phyloP scores from a whole-genome alignment of 2,888 invertebrate species.

The Pocota personata region DNA sequence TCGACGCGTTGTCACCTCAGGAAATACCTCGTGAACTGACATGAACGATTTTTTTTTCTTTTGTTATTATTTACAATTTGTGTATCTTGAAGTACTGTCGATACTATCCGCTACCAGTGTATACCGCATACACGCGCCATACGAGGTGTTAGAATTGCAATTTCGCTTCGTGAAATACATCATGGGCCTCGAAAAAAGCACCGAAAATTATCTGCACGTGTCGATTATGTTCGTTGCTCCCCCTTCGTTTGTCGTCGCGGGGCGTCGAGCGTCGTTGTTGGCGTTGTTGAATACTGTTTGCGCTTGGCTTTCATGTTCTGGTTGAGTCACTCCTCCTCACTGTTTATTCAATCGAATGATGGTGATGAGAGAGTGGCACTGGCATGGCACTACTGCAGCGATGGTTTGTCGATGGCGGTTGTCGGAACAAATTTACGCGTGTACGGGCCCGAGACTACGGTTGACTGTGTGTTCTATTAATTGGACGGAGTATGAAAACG shows the following conservation, averaged over 20 bases:
- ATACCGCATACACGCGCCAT: background rate
- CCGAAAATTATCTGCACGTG: slow-evolving; percentile 57
- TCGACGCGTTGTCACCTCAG: slow-evolving; percentile 24
- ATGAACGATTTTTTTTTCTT: background rate
- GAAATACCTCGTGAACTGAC: slow-evolving; percentile 21
- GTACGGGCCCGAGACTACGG: background rate
- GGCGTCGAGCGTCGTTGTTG: background rate
- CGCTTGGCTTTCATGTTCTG: background rate
- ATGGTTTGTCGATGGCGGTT: background rate
- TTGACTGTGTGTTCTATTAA: background rate
- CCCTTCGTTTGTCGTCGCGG: background rate
- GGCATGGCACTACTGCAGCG: too few relatives aligned
- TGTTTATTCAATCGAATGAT: slow-evolving; percentile 10
- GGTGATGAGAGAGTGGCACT: background rate
- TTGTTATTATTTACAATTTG: background rate
- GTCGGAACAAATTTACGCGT: slow-evolving; percentile 11
- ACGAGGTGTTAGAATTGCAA: slow-evolving; percentile 10
- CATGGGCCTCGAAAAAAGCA: slow-evolving; percentile 9
- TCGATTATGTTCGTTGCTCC: background rate
- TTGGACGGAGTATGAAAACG: background rate
- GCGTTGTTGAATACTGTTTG: background rate
- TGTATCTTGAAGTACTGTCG: background rate
- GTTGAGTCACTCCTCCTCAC: slow-evolving; percentile 12
- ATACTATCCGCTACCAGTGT: background rate
- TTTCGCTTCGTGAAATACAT: background rate